These are phyloP conservation scores for Chamaetylas fuelleborni DNA, from an alignment of 2,113 vertebrate genomes.

Conservation along the genomic window DNA sequence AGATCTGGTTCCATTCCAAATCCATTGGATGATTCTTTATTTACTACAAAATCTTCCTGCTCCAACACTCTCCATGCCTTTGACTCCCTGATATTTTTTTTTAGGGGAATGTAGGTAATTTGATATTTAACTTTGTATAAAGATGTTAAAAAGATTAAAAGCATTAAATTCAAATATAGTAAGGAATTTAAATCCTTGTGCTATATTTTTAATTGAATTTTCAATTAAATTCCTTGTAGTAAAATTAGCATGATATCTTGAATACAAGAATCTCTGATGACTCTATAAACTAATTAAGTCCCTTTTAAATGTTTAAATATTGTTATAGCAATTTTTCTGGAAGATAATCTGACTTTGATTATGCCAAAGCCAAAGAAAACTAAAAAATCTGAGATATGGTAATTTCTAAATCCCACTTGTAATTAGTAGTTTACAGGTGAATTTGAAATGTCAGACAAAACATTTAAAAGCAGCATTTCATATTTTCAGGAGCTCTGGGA, in stretches of 20 bases:
- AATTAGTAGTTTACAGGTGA: background rate
- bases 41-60: background rate
- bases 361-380: background rate
- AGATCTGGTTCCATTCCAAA: background rate
- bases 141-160: background rate
- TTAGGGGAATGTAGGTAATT: background rate
- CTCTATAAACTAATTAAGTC: background rate
- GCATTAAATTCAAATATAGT: background rate
- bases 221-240: background rate
- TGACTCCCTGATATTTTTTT: background rate
- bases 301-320: background rate
- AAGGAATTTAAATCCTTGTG: background rate
- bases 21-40: background rate
- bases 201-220: background rate
- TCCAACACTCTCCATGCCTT: background rate
- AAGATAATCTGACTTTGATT: background rate
- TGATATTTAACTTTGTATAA: background rate
- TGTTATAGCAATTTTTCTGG: background rate
- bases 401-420: background rate
- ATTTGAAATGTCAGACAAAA: background rate
- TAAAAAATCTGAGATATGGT: background rate
- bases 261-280: background rate
- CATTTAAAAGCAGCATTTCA: conserved; percentile 39
- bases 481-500: conserved; percentile 28
- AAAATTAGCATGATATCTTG: background rate